phyloP scores from a whole-genome alignment of 2,888 invertebrate species.

The Arrhopalites spinosus region DNA sequence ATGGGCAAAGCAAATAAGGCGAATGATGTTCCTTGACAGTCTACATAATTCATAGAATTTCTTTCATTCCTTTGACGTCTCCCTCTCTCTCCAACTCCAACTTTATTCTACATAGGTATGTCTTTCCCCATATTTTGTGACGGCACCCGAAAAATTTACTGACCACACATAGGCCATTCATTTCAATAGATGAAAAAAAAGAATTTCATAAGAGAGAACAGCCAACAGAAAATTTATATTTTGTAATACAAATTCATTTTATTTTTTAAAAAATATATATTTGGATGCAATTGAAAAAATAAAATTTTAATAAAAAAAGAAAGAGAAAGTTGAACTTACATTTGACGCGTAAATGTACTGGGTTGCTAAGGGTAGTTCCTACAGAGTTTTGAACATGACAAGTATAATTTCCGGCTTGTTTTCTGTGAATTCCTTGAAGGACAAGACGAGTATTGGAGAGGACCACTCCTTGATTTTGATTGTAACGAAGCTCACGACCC shows the following conservation, averaged over 20 bases:
- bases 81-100: neutral
- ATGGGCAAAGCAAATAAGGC: conserved; percentile 19
- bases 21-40: conserved; percentile 20
- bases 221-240: no score
- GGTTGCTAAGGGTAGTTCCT: conserved; percentile 71
- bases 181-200: no score
- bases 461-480: conserved; percentile 63
- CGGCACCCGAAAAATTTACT: no score
- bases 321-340: conserved; percentile 61
- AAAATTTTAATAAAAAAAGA: no score
- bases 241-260: no score
- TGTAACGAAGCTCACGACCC: conserved; percentile 82
- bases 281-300: no score
- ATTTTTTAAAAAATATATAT: no score
- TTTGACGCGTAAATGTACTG: conserved; percentile 63
- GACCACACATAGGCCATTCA: no score
- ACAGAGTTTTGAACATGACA: conserved; percentile 84
- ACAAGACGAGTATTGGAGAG: conserved; percentile 64
- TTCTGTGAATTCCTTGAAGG: conserved; percentile 79
- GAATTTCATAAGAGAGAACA: no score
- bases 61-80: conserved; percentile 8
- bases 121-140: neutral
- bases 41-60: conserved; percentile 4
- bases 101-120: neutral
- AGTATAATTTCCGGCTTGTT: conserved; percentile 84